Evolutionary conservation across 2,797 vertebrate species (phyloP).

Genomic region (Astyanax mexicanus): DNA sequence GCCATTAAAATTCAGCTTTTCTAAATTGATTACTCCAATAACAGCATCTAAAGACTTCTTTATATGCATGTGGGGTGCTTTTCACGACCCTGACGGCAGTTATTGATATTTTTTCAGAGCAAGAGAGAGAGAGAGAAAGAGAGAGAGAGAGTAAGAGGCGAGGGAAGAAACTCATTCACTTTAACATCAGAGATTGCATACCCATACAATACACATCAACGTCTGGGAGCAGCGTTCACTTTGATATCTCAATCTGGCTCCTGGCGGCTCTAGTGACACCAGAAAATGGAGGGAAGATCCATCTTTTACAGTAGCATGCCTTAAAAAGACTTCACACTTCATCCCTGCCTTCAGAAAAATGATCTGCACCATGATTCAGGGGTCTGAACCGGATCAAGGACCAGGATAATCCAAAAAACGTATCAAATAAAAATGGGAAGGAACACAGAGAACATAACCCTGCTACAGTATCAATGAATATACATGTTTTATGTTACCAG

Average conservation of each 20-base stretch:
- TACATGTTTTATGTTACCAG: too few relatives aligned
- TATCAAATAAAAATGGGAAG: too few relatives aligned
- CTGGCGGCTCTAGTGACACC: slow-evolving; percentile 11
- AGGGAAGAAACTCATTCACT: slow-evolving; percentile 11
- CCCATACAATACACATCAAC: slow-evolving; percentile 5
- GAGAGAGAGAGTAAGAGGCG: background rate
- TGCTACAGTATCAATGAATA: background rate
- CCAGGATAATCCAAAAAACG: too few relatives aligned
- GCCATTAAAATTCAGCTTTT: slow-evolving; percentile 39
- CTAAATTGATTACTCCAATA: slow-evolving; percentile 37
- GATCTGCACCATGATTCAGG: background rate
- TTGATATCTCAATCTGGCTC: slow-evolving; percentile 40
- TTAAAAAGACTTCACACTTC: slow-evolving; percentile 10
- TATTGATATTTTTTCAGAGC: background rate
- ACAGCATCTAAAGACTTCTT: slow-evolving; percentile 22
- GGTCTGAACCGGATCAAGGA: too few relatives aligned
- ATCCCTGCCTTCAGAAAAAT: background rate
- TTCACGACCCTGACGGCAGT: background rate
- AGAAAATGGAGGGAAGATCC: slow-evolving; percentile 33
- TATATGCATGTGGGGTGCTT: background rate
- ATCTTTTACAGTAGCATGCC: slow-evolving; percentile 7
- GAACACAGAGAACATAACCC: too few relatives aligned
- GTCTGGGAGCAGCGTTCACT: background rate
- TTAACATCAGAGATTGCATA: background rate
- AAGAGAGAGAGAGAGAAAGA: background rate